Conservation (phyloP, 1,140 invertebrate species). For the Eueides isabella region DNA sequence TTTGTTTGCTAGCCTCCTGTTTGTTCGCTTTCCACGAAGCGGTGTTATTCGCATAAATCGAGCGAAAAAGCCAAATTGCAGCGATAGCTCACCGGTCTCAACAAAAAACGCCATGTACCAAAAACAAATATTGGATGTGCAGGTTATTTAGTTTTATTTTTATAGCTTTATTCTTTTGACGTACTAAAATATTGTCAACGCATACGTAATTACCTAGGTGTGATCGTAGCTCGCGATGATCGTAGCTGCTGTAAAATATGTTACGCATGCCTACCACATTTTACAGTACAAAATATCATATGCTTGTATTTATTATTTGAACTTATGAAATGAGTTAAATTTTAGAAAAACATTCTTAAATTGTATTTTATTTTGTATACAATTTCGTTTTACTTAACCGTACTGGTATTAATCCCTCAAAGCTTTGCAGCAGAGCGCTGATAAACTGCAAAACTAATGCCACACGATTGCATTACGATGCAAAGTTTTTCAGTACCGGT, state of each 20-base stretch:
- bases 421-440: slow-evolving; percentile 64
- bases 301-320: not conserved
- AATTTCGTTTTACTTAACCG: slow-evolving; percentile 44
- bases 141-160: slow-evolving; percentile 61
- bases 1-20: slow-evolving; percentile 69
- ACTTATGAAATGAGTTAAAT: not conserved
- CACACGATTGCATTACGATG: slow-evolving; percentile 76
- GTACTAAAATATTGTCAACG: slow-evolving; percentile 31
- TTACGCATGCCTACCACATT: not conserved
- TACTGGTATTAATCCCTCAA: slow-evolving; percentile 75
- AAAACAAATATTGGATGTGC: slow-evolving; percentile 71
- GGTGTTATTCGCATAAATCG: slow-evolving; percentile 77
- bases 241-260: not conserved
- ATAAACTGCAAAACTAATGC: slow-evolving; percentile 77
- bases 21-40: slow-evolving; percentile 68
- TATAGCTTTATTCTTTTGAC: slow-evolving; percentile 61
- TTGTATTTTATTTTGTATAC: slow-evolving; percentile 26
- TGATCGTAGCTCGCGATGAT: not conserved
- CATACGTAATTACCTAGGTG: slow-evolving; percentile 20
- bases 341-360: not conserved
- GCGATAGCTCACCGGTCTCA: slow-evolving; percentile 69
- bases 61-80: slow-evolving; percentile 77
- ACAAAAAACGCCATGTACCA: slow-evolving; percentile 73
- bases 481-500: slow-evolving; percentile 77
- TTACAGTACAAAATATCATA: not conserved